phyloP scores from a whole-genome alignment of 2,888 invertebrate genomes.

The Allygus modestus region DNA sequence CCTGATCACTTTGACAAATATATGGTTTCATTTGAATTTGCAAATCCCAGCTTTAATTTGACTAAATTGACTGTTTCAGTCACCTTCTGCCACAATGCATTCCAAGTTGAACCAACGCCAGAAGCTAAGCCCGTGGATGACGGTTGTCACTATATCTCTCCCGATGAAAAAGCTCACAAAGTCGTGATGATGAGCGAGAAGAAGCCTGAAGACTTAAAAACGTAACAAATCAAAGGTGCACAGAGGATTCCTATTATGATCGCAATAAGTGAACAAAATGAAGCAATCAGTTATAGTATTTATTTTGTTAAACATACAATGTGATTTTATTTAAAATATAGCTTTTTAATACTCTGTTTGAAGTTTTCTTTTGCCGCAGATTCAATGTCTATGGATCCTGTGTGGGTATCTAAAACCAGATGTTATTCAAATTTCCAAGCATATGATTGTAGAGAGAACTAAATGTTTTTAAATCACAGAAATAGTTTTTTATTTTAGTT shows the following conservation, averaged over 20 bases:
- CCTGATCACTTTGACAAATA: too few species aligned
- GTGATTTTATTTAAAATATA: slow-evolving; percentile 32
- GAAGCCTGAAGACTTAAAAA: slow-evolving; percentile 25
- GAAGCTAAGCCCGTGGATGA: slow-evolving; percentile 39
- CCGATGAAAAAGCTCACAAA: background rate
- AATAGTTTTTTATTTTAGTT: too few species aligned
- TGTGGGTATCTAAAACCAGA: too few species aligned
- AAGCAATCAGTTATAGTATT: slow-evolving; percentile 5
- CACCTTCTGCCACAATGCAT: slow-evolving; percentile 38
- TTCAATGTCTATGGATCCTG: too few species aligned
- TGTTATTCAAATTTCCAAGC: too few species aligned
- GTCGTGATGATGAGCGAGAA: background rate
- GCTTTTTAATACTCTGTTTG: background rate
- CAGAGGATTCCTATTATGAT: background rate
- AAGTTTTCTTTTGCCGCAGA: background rate
- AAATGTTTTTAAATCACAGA: too few species aligned
- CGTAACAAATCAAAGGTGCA: background rate
- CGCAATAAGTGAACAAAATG: background rate
- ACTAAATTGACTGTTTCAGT: slow-evolving; percentile 16
- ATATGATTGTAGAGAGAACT: too few species aligned
- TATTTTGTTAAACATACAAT: background rate
- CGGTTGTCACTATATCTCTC: slow-evolving; percentile 9
- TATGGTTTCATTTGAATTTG: too few species aligned
- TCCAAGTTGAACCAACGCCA: slow-evolving; percentile 36
- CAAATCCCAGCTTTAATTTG: too few species aligned